Conservation (phyloP, 2,113 vertebrate species). For the Pygoscelis adeliae region DNA sequence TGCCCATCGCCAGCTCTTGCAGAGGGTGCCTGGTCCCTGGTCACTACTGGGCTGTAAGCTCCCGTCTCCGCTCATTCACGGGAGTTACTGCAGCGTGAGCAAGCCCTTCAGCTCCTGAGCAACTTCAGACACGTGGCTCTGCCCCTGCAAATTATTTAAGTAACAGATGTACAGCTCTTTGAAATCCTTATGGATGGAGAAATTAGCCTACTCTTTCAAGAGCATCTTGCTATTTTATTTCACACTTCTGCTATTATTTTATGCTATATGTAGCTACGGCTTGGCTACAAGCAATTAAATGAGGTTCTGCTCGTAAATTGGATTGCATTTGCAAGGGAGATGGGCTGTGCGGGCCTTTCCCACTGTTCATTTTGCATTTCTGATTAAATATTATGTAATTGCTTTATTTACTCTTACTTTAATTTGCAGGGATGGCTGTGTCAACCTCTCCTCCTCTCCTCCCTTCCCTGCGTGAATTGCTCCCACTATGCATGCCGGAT, state of each 20-base stretch:
- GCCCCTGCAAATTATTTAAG: background rate
- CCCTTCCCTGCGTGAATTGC: background rate
- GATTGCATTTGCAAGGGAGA: background rate
- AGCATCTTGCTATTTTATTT: background rate
- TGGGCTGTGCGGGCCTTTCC: background rate
- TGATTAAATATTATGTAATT: background rate
- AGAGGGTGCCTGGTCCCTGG: accelerated
- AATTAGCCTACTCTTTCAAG: background rate
- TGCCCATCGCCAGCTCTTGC: background rate
- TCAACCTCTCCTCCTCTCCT: background rate
- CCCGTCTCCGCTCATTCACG: accelerated
- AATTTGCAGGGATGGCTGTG: background rate
- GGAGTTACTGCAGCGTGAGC: background rate
- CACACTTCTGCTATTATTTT: background rate
- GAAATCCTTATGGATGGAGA: background rate
- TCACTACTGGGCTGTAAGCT: background rate
- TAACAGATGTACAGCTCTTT: background rate
- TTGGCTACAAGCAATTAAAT: background rate
- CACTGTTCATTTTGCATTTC: background rate
- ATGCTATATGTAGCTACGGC: background rate
- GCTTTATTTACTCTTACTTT: background rate
- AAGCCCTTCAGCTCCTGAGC: background rate
- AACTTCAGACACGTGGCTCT: background rate
- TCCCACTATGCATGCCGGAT: background rate
- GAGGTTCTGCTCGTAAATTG: background rate